phyloP scores from a whole-genome alignment of 2,797 vertebrate genomes.

The Acanthis flammea region DNA sequence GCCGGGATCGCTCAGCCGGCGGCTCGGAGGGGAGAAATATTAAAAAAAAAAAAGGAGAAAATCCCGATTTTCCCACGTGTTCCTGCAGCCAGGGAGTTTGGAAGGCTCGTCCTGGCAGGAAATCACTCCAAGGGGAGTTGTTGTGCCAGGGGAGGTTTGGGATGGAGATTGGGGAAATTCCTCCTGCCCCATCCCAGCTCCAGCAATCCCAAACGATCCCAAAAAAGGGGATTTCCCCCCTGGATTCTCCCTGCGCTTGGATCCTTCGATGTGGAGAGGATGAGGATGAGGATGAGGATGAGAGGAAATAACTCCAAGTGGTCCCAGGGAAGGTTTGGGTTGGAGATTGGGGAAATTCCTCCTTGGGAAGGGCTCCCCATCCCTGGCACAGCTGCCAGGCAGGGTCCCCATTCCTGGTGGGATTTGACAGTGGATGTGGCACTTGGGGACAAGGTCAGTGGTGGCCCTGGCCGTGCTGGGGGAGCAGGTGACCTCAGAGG shows the following conservation, averaged over 20 bases:
- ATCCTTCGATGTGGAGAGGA: neutral
- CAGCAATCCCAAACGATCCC: neutral
- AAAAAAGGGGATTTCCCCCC: accelerated
- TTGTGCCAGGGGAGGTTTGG: neutral
- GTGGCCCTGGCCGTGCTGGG: neutral
- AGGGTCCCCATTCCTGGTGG: neutral
- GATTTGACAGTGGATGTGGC: neutral
- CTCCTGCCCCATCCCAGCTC: neutral
- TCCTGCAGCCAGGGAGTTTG: accelerated
- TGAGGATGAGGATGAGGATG: too few species aligned
- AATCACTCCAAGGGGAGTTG: neutral
- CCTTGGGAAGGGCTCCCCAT: neutral
- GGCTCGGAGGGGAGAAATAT: neutral
- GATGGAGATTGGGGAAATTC: neutral
- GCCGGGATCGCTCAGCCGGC: too few species aligned
- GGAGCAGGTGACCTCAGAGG: neutral
- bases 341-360: neutral
- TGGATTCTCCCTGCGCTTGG: neutral
- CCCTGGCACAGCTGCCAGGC: neutral
- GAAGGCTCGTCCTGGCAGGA: neutral
- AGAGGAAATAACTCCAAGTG: neutral
- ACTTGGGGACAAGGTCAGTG: neutral
- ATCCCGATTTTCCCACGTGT: accelerated
- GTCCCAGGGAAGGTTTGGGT: neutral
- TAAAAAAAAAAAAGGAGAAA: neutral